Base-by-base conservation (phyloP, 2,888 invertebrate species). In the Mactromeris polynyma region DNA sequence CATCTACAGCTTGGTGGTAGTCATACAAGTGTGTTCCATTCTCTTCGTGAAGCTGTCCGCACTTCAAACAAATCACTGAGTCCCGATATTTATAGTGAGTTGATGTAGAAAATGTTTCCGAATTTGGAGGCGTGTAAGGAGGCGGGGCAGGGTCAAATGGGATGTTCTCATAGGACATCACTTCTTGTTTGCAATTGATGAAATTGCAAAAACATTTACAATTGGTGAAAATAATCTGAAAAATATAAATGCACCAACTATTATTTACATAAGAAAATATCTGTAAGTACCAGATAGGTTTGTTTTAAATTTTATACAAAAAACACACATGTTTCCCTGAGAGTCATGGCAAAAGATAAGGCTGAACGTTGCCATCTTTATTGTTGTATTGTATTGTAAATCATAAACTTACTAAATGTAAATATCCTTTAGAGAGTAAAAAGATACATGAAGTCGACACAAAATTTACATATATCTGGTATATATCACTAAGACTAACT, bases 1-100 rank as follows among this genome's bases (percentile, higher is more conserved):
- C 97, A 91, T 97, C 97, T 54, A 97, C 97, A 79, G 97, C 95
- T 86, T 96, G 96, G 88, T 95, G 95, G 93, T 97, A 97, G 94
- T 97, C 97, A 90, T 97, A 97, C 81, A 97, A 94, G 93, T 97
- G 97, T 33, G 96, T 95, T 21, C 95, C 95, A 58, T 94, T 93
- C 4, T 93, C 91, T 84, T 95, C 96, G 86, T 96, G 96, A 36
- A 95, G 94, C 93, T 96, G 96, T 7, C 96, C 96, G 92, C 96
- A 96, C 58, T 93, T 94, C 17, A 92, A 91, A 85, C 96, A 96
- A 80, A 96, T 94, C 9, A 93, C 92, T 0, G 95, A 93, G 64
- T 95, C 94, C 82, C 91, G 84, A 77, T 90, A 92, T 89, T 94
- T 91, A 90, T 92, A 90, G 81, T 92, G 92, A 69, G 93, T 88